Conservation (phyloP, 2,888 invertebrate species). For the Acanthosepion lycidas region DNA sequence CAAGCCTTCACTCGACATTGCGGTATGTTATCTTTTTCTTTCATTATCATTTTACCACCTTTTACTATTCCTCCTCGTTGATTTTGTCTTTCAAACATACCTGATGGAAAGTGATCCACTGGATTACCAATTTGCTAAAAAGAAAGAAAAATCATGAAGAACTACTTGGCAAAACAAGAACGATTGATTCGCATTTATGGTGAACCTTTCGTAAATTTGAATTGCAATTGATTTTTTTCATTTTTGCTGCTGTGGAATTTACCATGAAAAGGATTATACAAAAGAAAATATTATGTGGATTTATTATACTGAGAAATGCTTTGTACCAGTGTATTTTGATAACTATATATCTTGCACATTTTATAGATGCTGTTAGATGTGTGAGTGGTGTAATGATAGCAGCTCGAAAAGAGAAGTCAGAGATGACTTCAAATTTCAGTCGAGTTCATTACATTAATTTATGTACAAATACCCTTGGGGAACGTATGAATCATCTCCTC, state of each 20-base stretch:
- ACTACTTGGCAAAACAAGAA: background rate
- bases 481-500: too few relatives aligned
- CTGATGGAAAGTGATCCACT: background rate
- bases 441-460: too few relatives aligned
- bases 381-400: too few relatives aligned
- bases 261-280: background rate
- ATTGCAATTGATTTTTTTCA: background rate
- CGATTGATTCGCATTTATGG: background rate
- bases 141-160: background rate
- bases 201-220: background rate
- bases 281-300: background rate
- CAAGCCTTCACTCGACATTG: constrained; percentile 85
- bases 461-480: too few relatives aligned
- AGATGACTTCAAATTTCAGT: too few relatives aligned
- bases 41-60: background rate
- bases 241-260: background rate
- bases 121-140: background rate
- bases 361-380: background rate
- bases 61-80: background rate
- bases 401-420: too few relatives aligned
- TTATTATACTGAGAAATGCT: background rate
- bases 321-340: background rate
- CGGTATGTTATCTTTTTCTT: constrained; percentile 74
- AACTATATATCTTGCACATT: background rate
- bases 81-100: background rate